These are phyloP conservation scores for Mamestra brassicae DNA, from an alignment of 2,888 invertebrate genomes.

Conservation along the genomic window DNA sequence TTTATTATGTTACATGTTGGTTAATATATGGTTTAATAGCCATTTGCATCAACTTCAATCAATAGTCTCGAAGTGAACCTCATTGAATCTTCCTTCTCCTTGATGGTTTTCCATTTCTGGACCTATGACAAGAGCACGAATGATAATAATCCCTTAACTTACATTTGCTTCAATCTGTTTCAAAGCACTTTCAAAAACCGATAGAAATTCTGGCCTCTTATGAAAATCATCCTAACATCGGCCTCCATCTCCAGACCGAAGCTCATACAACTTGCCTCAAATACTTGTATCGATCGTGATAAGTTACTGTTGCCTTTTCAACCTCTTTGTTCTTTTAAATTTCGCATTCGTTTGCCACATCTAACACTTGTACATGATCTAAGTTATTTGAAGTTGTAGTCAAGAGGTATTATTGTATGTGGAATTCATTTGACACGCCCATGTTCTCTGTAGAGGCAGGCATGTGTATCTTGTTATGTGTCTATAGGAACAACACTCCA, in stretches of 20 bases:
- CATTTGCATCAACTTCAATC: no score
- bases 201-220: background rate
- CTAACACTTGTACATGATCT: conserved; percentile 32
- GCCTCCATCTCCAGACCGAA: background rate
- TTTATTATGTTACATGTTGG: no score
- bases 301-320: conserved; percentile 39
- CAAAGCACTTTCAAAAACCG: no score
- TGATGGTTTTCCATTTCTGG: no score
- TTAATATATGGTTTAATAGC: no score
- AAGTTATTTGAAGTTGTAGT: conserved; percentile 18
- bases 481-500: background rate
- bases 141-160: no score
- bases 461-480: background rate
- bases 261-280: conserved; percentile 3
- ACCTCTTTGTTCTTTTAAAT: conserved; percentile 44
- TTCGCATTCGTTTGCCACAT: conserved; percentile 42
- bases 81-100: no score
- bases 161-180: no score
- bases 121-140: no score
- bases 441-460: background rate
- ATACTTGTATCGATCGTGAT: conserved; percentile 52
- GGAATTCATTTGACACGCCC: conserved; percentile 17
- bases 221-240: background rate
- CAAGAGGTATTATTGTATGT: conserved; percentile 7
- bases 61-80: no score